Conservation (phyloP, 2,888 invertebrate species). For the Eudasyphora cyanicolor region DNA sequence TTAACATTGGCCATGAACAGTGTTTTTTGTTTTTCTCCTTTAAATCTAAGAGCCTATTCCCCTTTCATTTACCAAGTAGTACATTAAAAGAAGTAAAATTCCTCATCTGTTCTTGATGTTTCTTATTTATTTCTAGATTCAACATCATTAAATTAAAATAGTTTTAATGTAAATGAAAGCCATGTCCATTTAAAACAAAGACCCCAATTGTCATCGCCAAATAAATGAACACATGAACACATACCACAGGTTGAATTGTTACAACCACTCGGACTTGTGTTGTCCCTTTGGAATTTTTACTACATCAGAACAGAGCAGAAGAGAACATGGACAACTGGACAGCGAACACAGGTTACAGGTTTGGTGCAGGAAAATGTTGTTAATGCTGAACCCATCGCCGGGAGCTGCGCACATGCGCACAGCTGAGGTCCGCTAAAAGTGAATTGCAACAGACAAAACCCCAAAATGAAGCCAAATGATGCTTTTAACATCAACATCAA, state of each 20-base stretch:
- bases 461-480: not conserved
- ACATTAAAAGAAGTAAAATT: too few species aligned
- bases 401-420: too few species aligned
- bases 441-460: not conserved
- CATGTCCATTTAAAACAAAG: slow-evolving; percentile 21
- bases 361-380: slow-evolving; percentile 19
- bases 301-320: slow-evolving; percentile 36
- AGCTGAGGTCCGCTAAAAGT: not conserved
- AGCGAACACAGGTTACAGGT: not conserved
- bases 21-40: too few species aligned
- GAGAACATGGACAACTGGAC: slow-evolving; percentile 9
- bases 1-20: too few species aligned
- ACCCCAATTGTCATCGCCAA: slow-evolving; percentile 5
- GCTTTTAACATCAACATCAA: slow-evolving; percentile 18
- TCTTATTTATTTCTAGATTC: not conserved
- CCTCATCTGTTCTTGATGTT: not conserved
- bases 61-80: too few species aligned
- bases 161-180: slow-evolving; percentile 29
- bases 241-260: slow-evolving; percentile 29
- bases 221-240: slow-evolving; percentile 16
- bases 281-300: slow-evolving; percentile 58
- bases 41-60: too few species aligned
- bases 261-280: slow-evolving; percentile 3
- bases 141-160: slow-evolving; percentile 16
- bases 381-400: not conserved